Evolutionary conservation across 2,888 invertebrate genomes (phyloP).

Genomic region (Xestia xanthographa): DNA sequence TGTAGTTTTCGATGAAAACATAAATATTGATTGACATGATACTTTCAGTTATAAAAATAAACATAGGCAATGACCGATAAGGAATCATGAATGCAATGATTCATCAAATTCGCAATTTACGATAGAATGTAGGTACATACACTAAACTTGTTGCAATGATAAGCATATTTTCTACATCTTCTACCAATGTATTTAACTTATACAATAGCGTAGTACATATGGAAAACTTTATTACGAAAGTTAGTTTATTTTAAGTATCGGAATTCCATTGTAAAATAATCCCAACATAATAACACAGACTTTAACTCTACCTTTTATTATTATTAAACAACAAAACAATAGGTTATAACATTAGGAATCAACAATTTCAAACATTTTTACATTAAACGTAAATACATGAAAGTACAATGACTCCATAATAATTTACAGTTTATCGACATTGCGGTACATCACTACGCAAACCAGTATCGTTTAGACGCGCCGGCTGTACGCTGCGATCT

Average conservation of each 20-base stretch:
- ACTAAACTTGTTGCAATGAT: background rate
- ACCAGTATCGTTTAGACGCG: slow-evolving; percentile 71
- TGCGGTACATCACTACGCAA: slow-evolving; percentile 71
- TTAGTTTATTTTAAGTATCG: background rate
- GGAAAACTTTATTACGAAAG: too few relatives aligned
- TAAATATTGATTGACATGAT: background rate
- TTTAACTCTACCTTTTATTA: background rate
- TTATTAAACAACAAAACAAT: slow-evolving; percentile 29
- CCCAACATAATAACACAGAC: too few relatives aligned
- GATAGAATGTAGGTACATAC: background rate
- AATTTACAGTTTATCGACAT: slow-evolving; percentile 64
- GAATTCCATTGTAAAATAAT: background rate
- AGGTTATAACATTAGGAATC: background rate
- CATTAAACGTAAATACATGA: background rate
- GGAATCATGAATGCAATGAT: background rate
- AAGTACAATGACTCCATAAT: slow-evolving; percentile 27
- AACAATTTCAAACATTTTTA: background rate
- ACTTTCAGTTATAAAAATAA: slow-evolving; percentile 6
- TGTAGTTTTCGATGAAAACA: background rate
- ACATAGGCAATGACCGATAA: slow-evolving; percentile 1
- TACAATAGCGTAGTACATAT: background rate
- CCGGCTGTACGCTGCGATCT: slow-evolving; percentile 71
- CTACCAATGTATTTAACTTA: background rate
- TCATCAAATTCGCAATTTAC: slow-evolving; percentile 2
- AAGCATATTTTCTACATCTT: background rate